A percentile compares a stretch with the other conserved stretches of the same genome.
Conservation (phyloP, 2,888 invertebrate genomes). For the Tetranychus truncatus region DNA sequence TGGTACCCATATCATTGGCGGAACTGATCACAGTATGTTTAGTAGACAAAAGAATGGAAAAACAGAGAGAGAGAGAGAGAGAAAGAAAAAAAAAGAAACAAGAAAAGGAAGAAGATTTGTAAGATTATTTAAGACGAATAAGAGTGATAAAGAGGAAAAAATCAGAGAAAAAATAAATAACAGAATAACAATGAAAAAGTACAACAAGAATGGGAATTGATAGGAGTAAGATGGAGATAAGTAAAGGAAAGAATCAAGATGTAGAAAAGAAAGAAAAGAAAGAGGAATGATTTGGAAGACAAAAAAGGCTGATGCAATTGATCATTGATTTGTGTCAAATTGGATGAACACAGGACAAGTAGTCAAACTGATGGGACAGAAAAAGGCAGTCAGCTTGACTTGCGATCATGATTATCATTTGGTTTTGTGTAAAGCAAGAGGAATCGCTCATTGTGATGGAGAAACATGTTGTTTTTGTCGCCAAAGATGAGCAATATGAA, state of each 20-base stretch:
- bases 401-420: constrained; percentile 1
- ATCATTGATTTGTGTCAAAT: constrained; percentile 1
- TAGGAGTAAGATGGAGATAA: background rate
- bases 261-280: background rate
- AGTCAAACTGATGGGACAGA: constrained; percentile 1
- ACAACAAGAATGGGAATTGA: background rate
- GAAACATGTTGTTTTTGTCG: background rate
- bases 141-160: background rate
- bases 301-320: constrained; percentile 1
- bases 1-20: constrained; percentile 63
- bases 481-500: background rate
- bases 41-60: background rate
- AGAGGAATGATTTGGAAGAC: constrained; percentile 2
- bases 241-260: background rate
- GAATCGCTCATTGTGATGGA: background rate
- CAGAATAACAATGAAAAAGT: background rate
- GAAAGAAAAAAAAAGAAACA: background rate
- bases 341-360: background rate
- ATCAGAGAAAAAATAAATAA: background rate
- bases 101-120: too few relatives aligned
- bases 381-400: background rate
- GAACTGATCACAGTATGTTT: constrained; percentile 40
- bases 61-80: background rate
- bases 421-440: background rate
- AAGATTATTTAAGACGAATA: too few relatives aligned